These are phyloP conservation scores for Crotalus horridus DNA, from an alignment of 2,113 vertebrate species.

Conservation along the genomic window DNA sequence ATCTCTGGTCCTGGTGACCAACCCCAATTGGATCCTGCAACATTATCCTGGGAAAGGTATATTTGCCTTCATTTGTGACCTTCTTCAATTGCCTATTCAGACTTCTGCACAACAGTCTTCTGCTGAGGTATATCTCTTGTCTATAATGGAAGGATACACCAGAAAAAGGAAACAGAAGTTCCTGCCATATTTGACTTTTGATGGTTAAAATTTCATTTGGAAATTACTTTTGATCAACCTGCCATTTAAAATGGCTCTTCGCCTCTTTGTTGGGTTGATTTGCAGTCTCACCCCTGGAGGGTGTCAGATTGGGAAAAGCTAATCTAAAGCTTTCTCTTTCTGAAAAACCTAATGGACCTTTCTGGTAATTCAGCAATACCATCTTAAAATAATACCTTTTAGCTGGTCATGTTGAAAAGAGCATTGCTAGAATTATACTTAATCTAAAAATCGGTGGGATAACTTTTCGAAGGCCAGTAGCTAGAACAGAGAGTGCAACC, in stretches of 20 bases:
- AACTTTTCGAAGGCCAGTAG: not conserved
- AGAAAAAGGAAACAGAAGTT: not conserved
- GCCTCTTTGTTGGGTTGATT: not conserved
- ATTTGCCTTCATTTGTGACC: not conserved
- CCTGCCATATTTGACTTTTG: not conserved
- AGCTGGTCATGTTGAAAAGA: not conserved
- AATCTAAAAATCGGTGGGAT: not conserved
- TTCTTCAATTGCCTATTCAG: not conserved
- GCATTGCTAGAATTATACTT: not conserved
- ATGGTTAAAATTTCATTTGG: not conserved
- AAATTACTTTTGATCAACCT: not conserved
- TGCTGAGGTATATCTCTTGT: not conserved
- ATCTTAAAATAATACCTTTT: not conserved
- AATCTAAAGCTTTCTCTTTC: not conserved
- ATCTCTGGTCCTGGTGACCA: not conserved
- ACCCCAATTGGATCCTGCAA: not conserved
- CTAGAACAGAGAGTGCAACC: slow-evolving; percentile 3
- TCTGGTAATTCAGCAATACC: not conserved
- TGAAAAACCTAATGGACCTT: not conserved
- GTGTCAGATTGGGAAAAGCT: not conserved
- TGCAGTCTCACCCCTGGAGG: not conserved
- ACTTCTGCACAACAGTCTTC: not conserved
- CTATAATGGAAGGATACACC: not conserved
- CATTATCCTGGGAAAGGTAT: not conserved
- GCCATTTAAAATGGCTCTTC: not conserved